These are phyloP conservation scores for Monochamus alternatus DNA, from an alignment of 2,888 invertebrate species.

Conservation along the genomic window DNA sequence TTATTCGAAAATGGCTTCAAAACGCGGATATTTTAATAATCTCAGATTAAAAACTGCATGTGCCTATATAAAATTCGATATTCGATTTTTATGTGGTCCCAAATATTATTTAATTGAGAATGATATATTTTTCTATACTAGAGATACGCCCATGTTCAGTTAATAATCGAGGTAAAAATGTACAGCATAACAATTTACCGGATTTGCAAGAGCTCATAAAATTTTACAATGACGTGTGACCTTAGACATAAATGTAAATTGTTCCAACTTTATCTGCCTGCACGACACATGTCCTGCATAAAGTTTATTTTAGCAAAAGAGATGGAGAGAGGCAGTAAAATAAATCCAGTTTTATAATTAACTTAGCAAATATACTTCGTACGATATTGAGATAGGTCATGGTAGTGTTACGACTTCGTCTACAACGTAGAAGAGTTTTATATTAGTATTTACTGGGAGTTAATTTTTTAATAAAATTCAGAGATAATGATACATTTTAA, in stretches of 20 bases:
- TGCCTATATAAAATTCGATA: too few relatives aligned
- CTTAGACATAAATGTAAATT: conserved; percentile 52
- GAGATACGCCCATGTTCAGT: background rate
- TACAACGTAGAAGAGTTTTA: conserved; percentile 13
- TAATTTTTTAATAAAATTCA: too few relatives aligned
- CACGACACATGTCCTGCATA: conserved; percentile 20
- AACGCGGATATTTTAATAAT: too few relatives aligned
- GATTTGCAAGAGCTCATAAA: conserved; percentile 54
- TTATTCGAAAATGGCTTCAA: too few relatives aligned
- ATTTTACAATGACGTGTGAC: conserved; percentile 54
- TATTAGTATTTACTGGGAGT: background rate
- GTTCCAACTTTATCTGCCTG: conserved; percentile 45
- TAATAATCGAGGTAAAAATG: conserved; percentile 44
- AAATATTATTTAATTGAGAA: too few relatives aligned
- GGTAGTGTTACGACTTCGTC: conserved; percentile 27
- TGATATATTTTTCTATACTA: too few relatives aligned
- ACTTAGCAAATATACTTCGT: conserved; percentile 30
- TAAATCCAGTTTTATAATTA: conserved; percentile 25
- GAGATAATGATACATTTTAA: too few relatives aligned
- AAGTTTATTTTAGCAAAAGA: conserved; percentile 21
- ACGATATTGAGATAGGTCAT: conserved; percentile 30
- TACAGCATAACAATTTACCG: conserved; percentile 49
- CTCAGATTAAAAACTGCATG: too few relatives aligned
- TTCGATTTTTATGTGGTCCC: too few relatives aligned
- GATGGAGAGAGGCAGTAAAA: conserved; percentile 16